Evolutionary conservation across 2,888 invertebrate genomes (phyloP), one percentile per base, ranked within the genome.

Genomic region (Hydriomena furcata): DNA sequence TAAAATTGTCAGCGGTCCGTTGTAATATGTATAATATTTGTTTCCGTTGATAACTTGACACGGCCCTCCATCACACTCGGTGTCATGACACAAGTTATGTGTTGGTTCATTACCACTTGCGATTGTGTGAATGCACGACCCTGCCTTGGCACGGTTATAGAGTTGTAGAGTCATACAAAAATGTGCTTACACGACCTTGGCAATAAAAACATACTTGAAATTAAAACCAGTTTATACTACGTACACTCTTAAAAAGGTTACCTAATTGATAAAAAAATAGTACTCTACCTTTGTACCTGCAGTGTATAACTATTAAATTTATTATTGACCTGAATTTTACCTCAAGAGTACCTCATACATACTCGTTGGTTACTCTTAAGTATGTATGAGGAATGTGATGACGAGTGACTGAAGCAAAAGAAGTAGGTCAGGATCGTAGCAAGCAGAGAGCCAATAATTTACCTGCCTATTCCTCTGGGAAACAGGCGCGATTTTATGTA

Each of bases 101-200:
- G 40, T 45, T 31, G 41, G 27, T 51, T 49, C 52, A 58, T 55
- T 53, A 54, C 45, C 58, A 46, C 37, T 32, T 32, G 35, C 34
- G 44, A 45, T 17, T 55, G 45, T 55, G 32, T 41, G 43, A 49
- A 53, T 52, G 51, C 61, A 61, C 60, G 62, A 63, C 52, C 46
- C 34, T 41, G 52, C 65, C 66, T 66, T 63, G 65, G 58, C 66
- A 61, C 54, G 52, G 37, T 52, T 58, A 47, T 43, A 40, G 31
- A 36, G 3, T 8, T 42, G 30, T 36, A 23, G 30, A 53, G 55
- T 47, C 49, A 37, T 43, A 23, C 52, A 43, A 55, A 53, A 49
- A 49, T 52, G 40, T 57, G 34, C 45, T 36, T 45, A 43, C 23
- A 6, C 11, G 46, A 49, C 60, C 59, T 61, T 63, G 53, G 37